Base-by-base conservation (phyloP, 1,140 invertebrate genomes). In the Drosophila rufa region DNA sequence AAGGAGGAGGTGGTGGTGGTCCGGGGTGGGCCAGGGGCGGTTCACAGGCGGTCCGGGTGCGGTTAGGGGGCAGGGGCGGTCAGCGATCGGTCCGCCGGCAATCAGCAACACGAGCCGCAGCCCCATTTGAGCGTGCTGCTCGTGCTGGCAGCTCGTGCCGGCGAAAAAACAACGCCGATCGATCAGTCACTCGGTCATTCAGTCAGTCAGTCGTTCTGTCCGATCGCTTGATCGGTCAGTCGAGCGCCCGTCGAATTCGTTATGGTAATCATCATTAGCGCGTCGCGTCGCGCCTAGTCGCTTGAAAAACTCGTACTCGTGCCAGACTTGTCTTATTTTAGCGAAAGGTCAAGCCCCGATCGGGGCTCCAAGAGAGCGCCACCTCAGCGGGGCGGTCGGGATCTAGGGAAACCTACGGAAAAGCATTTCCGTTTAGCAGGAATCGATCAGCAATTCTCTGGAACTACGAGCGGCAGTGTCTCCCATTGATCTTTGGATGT, bases 121-220 rank as follows among this genome's bases (percentile, higher is more conserved):
- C 82, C 80, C 47, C 84, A 89, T 81, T 90, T 89, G 85, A 89
- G 84, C 85, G 79, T 74, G 85, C 75, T 87, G 84, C 84, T 78
- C 85, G 79, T 70, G 80, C 75, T 83, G 80, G 74, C 19, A 53
- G 61, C 80, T 87, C 79, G 82, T 86, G 83, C 83, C 83, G 83
- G 30, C 50, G 15, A 60, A 43, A 55, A 43, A 64, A 69, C 43
- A 71, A 11, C 40, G 15, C 33, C 59, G 45, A 68, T 57, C 36
- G 67, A 71, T 71, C 68, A 55, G 67, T 71, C 80, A 73, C 65
- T 73, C 79, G 36, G 56, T 47, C 60, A 60, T 42, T 67, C 58
- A 59, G 59, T 59, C 57, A 55, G 12, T 56, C 42, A 33, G 33
- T 55, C 30, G 30, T 9, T 50, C 58, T 36, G 6, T 57, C 53